Base-by-base conservation (phyloP, 1,140 invertebrate species). In the Matsumurasca onukii region DNA sequence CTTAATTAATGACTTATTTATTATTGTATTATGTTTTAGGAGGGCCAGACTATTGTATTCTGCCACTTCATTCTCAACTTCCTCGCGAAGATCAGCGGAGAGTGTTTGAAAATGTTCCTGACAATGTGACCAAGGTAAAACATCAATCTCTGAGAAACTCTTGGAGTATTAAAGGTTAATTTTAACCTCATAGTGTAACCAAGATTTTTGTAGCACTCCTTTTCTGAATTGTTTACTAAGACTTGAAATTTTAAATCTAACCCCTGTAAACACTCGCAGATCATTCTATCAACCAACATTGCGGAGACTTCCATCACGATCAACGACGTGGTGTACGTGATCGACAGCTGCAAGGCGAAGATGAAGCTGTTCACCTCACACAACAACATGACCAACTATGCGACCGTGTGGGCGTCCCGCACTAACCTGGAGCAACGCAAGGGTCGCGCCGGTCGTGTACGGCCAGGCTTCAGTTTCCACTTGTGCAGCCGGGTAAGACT, bases 241-340 rank as follows among this genome's bases (percentile, higher is more conserved):
- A n/a, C n/a, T n/a, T n/a, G n/a, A n/a, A n/a, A n/a, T n/a, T n/a
- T n/a, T n/a, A n/a, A n/a, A n/a, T n/a, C n/a, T n/a, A n/a, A n/a
- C n/a, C n/a, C n/a, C n/a, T n/a, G n/a, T n/a, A n/a, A n/a, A n/a
- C n/a, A n/a, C n/a, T 39, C 34, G 5, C 75, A 89, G 84, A 87
- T 96, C 48, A 96, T 97, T 74, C 76, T 97, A 15, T 89, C 94
- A 1, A 97, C 94, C 0, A 96, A 96, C 76, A 95, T 97, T 74
- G 94, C 94, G 0, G 94, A 97, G 82, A 94, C 93, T 0, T 95
- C 95, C 5, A 95, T 98, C 61, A 98, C 96, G 3, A 98, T 98
- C 71, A 92, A 98, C 77, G 96, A 98, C 78, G 91, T 98, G 5
- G 95, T 98, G 1, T 98, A 91, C 79, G 96, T 98, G 0, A 92